Evolutionary conservation across 2,113 vertebrate species (phyloP), one percentile per base, ranked within the genome.

Genomic region (Cygnus atratus): DNA sequence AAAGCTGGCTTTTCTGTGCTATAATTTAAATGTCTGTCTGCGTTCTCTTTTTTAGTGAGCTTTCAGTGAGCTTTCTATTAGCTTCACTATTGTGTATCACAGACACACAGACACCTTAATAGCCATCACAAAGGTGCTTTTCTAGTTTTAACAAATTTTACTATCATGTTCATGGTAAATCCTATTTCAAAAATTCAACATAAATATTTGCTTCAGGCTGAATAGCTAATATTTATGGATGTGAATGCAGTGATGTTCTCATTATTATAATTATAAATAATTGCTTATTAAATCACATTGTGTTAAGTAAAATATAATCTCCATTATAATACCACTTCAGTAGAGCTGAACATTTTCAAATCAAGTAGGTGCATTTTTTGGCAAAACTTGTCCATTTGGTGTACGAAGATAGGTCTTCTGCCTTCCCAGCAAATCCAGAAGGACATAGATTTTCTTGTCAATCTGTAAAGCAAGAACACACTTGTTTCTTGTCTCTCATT

Each of bases 1-100:
- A 77, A 90, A 86, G 76, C 83, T 96, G 83, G 19, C 74, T 94
- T 93, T 90, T 80, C 68, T 81, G 4, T 81, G 61, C 57, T 88
- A 0, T 93, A 90, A 93, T 92, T 93, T 75, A 88, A 81, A 84
- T 43, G 43, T 81, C 73, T 78, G 39, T 43, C 79, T 81, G 12
- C 35, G 3, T 84, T 81, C 26, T 72, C 61, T 62, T 74, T 31
- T 75, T 67, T 15, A 61, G 11, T n/a, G 4, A 87, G 78, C 37
- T 90, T 94, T 61, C 9, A 31, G 2, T 68, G 63, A 94, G 67
- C 39, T 92, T 91, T 91, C 55, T 70, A 46, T 16, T 83, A 83
- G 41, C 14, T 67, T 76, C 33, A 57, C 0, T 71, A 22, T 43
- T 73, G 44, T 79, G 17, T 79, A 19, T 73, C 71, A 22, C 22